A percentile compares a stretch with the other conserved stretches of the same genome.
Evolutionary conservation across 2,797 vertebrate species (phyloP).

Genomic region (Pangasius mekongensis): DNA sequence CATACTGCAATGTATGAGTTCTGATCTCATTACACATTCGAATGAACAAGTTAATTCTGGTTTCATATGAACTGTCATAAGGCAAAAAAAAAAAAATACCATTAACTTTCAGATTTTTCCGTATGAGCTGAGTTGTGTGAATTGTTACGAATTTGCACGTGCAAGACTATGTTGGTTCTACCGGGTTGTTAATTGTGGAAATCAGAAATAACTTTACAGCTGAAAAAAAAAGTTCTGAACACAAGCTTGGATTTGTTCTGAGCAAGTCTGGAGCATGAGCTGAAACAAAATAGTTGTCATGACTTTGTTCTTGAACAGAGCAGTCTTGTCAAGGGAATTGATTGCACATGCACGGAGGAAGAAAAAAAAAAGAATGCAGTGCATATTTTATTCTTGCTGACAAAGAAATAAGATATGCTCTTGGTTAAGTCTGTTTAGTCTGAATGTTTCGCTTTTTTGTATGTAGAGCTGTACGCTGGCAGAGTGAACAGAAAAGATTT

Average conservation of each 20-base stretch:
- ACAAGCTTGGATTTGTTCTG: background rate
- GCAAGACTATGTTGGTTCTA: background rate
- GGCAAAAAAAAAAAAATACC: background rate
- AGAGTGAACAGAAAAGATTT: background rate
- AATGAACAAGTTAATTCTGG: background rate
- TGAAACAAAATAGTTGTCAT: background rate
- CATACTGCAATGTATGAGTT: background rate
- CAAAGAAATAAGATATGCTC: background rate
- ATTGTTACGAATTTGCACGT: background rate
- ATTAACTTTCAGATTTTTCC: background rate
- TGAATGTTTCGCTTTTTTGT: background rate
- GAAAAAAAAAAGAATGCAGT: background rate
- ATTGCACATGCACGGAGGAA: background rate
- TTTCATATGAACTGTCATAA: background rate
- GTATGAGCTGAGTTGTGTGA: background rate
- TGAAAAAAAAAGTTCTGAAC: background rate
- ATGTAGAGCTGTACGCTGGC: background rate
- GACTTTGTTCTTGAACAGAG: background rate
- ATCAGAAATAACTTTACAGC: background rate
- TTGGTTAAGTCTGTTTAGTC: background rate
- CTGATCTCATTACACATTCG: background rate
- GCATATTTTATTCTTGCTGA: constrained; percentile 4
- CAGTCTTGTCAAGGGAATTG: background rate
- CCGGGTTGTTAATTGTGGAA: background rate
- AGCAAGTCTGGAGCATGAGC: background rate